A percentile compares a stretch with the other conserved stretches of the same genome.
phyloP scores from a whole-genome alignment of 2,113 vertebrate species.

The Hymenochirus boettgeri region DNA sequence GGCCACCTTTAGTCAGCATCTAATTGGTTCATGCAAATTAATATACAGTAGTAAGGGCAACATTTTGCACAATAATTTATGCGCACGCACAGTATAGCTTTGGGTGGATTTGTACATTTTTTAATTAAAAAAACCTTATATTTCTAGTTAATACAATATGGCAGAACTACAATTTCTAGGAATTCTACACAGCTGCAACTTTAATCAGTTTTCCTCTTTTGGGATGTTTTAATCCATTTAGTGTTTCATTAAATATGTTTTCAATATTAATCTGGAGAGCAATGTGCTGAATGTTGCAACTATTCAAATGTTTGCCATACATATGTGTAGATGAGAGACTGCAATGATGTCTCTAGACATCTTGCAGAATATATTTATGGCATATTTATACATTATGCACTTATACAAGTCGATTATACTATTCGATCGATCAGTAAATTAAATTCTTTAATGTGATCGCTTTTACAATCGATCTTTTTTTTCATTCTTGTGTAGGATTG shows the following conservation, averaged over 20 bases:
- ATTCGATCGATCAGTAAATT: too few relatives aligned
- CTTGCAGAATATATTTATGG: constrained; percentile 27
- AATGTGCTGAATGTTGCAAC: constrained; percentile 67
- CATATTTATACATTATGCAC: too few relatives aligned
- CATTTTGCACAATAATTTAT: too few relatives aligned
- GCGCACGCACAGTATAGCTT: too few relatives aligned
- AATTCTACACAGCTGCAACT: constrained; percentile 59
- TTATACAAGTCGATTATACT: too few relatives aligned
- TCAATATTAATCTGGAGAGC: constrained; percentile 71
- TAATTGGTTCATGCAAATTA: too few relatives aligned
- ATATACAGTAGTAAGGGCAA: too few relatives aligned
- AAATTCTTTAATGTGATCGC: too few relatives aligned
- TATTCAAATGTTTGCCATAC: constrained; percentile 59
- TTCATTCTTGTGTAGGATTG: too few relatives aligned
- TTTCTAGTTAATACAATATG: constrained; percentile 61
- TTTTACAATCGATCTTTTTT: too few relatives aligned
- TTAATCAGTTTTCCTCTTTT: constrained; percentile 69
- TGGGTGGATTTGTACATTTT: constrained; percentile 47
- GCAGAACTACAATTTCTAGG: constrained; percentile 54
- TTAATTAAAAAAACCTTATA: too few relatives aligned
- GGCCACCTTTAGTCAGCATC: too few relatives aligned
- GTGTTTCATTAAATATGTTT: constrained; percentile 72
- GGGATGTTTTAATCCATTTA: constrained; percentile 65
- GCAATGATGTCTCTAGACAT: constrained; percentile 44
- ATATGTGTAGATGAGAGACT: constrained; percentile 53